A percentile compares a stretch with the other conserved stretches of the same genome.
phyloP scores from a whole-genome alignment of 1,140 invertebrate species.

The Microplitis mediator region DNA sequence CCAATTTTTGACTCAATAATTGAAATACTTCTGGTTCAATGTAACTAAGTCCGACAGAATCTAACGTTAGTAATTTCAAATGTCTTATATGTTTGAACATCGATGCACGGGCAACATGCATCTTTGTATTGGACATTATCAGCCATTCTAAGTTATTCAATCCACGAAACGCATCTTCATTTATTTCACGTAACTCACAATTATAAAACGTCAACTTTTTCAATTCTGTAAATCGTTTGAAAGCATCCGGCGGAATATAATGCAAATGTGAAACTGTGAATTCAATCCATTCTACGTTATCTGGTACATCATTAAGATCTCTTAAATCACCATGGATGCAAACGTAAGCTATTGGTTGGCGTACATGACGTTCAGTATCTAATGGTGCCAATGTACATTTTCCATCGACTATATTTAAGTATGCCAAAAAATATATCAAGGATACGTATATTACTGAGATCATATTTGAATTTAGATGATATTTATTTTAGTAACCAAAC shows the following conservation, averaged over 20 bases:
- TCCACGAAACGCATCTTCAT: conserved; percentile 38
- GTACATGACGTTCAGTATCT: conserved; percentile 26
- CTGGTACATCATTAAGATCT: conserved; percentile 39
- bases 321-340: conserved; percentile 41
- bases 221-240: conserved; percentile 37
- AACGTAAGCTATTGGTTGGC: conserved; percentile 43
- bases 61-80: conserved; percentile 36
- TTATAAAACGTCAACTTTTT: conserved; percentile 44
- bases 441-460: conserved; percentile 10
- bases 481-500: too few species aligned
- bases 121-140: conserved; percentile 40
- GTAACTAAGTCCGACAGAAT: conserved; percentile 39
- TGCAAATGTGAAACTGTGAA: conserved; percentile 45
- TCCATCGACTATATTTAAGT: conserved; percentile 18
- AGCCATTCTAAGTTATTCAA: conserved; percentile 42
- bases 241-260: conserved; percentile 37
- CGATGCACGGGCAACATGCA: conserved; percentile 29
- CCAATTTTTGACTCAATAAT: conserved; percentile 30
- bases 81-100: conserved; percentile 40
- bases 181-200: conserved; percentile 38
- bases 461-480: neutral
- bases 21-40: conserved; percentile 42
- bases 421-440: conserved; percentile 10
- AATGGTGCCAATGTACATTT: conserved; percentile 42
- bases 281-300: conserved; percentile 47